Evolutionary conservation across 2,888 invertebrate genomes (phyloP), one percentile per base, ranked within the genome.

Genomic region (Craniophora ligustri): DNA sequence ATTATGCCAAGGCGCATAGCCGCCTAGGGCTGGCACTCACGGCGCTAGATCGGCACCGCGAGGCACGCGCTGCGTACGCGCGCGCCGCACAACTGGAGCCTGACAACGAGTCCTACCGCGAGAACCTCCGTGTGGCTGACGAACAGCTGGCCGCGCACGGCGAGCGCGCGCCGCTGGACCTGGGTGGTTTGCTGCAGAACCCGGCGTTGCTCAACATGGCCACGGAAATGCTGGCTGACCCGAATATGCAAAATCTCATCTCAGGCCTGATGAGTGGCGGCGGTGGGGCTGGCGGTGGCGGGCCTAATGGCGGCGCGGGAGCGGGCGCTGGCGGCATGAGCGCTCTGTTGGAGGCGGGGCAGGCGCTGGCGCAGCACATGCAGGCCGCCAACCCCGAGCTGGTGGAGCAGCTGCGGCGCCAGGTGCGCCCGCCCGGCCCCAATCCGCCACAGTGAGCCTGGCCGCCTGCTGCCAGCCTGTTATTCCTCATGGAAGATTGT

Each of bases 1-100:
- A 95, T 59, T 99, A 99, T 88, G 96, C 98, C 75, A 99, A 99
- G 92, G 99, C 99, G 3, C 98, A 98, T 88, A 98, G 98, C 1
- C 95, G 99, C 55, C 95, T 99, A 85, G 99, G 97, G 89, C 85
- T 98, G 48, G 98, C 98, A 0, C 96, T 97, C 77, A 96, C 98
- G 0, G 97, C 96, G 81, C 91, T 98, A 61, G 96, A 97, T 58
- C 95, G 96, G 71, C 97, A 97, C 84, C 95, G 95, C 54, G 97
- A 98, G 81, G 99, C 99, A 0, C 95, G 96, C 59, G 95, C 96
- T 46, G 97, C 98, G 10, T 99, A 98, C 88, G 95, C 96, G 62
- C 97, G 96, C 76, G 99, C 99, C 1, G 90, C 98, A 28, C 96
- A 97, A 81, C 92, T 99, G 64, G 99, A 99, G 80, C 99, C 99